Percentiles rank a stretch among this genome's conserved stretches.
Conservation (phyloP, 2,888 invertebrate genomes). For the Idaea biselata region DNA sequence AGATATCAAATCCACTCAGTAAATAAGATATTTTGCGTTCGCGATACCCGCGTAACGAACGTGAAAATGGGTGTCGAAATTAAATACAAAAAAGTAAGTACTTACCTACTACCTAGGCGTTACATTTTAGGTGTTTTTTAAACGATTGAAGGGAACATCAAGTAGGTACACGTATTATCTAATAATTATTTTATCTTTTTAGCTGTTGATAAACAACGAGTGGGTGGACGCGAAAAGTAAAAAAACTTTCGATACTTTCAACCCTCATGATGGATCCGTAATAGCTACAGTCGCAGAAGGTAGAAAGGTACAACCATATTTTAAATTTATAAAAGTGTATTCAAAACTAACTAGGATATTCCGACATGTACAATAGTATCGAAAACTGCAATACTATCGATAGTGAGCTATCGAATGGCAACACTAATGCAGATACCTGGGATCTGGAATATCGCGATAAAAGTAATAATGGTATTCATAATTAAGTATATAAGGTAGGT, state of each 20-base stretch:
- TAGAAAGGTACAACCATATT: conserved; percentile 81
- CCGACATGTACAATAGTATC: too few species aligned
- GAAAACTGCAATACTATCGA: too few species aligned
- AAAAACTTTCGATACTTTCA: conserved; percentile 89
- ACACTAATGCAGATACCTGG: too few species aligned
- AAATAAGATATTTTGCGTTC: too few species aligned
- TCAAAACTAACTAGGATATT: too few species aligned
- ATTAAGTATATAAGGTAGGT: too few species aligned
- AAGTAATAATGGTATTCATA: too few species aligned
- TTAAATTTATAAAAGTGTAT: background rate
- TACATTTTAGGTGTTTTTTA: background rate
- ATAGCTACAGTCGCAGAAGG: conserved; percentile 89
- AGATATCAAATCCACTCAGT: too few species aligned
- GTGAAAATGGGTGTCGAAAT: conserved; percentile 17
- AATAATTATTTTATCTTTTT: conserved; percentile 10
- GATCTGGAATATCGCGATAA: too few species aligned
- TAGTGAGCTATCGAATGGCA: too few species aligned
- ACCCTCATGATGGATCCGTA: conserved; percentile 87
- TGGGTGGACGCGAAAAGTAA: conserved; percentile 87
- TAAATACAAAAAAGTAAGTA: conserved; percentile 19
- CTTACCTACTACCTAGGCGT: background rate
- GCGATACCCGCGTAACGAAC: background rate
- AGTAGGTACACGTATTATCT: too few species aligned
- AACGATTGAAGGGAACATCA: background rate
- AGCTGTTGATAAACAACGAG: conserved; percentile 64